Evolutionary conservation across 2,888 invertebrate species (phyloP).

Genomic region (Plebejus melissa): DNA sequence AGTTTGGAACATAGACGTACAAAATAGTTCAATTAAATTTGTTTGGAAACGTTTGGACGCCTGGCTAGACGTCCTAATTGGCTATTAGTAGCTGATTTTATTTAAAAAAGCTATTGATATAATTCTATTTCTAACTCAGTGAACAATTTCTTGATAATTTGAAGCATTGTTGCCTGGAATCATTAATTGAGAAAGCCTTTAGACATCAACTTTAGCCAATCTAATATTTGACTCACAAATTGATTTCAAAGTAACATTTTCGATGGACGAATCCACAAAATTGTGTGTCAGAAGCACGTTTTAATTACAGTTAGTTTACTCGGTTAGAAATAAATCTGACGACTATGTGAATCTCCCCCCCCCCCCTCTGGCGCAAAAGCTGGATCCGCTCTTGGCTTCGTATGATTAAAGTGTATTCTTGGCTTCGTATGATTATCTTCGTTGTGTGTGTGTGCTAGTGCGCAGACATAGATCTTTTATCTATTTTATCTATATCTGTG

Average conservation of each 20-base stretch:
- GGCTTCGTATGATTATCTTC: too few species aligned
- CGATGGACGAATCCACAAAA: background rate
- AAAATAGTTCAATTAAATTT: slow-evolving; percentile 19
- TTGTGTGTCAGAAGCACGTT: too few species aligned
- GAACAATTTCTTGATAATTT: slow-evolving; percentile 2
- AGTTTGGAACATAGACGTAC: slow-evolving; percentile 13
- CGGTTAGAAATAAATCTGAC: too few species aligned
- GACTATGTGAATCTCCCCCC: too few species aligned
- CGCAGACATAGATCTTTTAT: too few species aligned
- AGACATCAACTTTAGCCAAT: background rate
- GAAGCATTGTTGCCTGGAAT: background rate
- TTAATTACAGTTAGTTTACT: too few species aligned
- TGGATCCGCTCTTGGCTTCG: too few species aligned
- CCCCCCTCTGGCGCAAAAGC: too few species aligned
- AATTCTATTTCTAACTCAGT: background rate
- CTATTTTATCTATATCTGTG: too few species aligned
- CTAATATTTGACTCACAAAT: background rate
- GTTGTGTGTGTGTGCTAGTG: too few species aligned
- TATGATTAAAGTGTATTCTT: too few species aligned
- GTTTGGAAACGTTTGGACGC: background rate
- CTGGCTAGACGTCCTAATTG: slow-evolving; percentile 14
- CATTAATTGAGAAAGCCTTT: background rate
- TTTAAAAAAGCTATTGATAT: background rate
- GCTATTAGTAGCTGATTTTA: slow-evolving; percentile 4
- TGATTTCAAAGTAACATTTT: background rate